These are phyloP conservation scores for Chaenogobius annularis DNA, from an alignment of 2,113 vertebrate species.

Conservation along the genomic window DNA sequence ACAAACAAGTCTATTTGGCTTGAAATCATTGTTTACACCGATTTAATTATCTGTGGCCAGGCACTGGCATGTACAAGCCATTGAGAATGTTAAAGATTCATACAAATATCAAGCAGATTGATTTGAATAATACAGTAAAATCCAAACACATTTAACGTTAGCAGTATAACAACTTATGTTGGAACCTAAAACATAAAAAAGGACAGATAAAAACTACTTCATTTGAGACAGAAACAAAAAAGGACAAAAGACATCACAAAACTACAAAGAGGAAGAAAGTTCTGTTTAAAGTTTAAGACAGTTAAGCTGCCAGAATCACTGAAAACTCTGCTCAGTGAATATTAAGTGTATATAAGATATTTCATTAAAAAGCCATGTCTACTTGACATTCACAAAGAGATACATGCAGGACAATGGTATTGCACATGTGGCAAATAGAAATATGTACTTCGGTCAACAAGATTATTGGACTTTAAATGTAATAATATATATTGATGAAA, in stretches of 20 bases:
- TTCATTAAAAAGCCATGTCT: background rate
- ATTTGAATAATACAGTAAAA: background rate
- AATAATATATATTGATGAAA: background rate
- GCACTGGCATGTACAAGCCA: background rate
- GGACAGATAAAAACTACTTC: background rate
- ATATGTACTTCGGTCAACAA: background rate
- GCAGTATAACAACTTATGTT: background rate
- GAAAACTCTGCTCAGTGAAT: background rate
- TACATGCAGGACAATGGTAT: background rate
- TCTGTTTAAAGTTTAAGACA: background rate
- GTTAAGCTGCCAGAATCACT: background rate
- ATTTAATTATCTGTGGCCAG: background rate
- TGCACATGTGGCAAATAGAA: background rate
- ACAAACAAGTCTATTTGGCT: background rate
- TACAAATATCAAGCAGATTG: background rate
- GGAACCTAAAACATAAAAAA: background rate
- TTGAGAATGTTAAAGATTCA: background rate
- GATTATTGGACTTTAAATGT: background rate
- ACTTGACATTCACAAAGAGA: background rate
- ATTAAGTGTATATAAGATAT: background rate
- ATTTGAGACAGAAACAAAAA: conserved; percentile 12
- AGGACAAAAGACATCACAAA: conserved; percentile 1
- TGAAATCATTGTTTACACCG: background rate
- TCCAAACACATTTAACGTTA: background rate
- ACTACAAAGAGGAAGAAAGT: background rate